Evolutionary conservation across 2,888 invertebrate species (phyloP).

Genomic region (Sesamia inferens): DNA sequence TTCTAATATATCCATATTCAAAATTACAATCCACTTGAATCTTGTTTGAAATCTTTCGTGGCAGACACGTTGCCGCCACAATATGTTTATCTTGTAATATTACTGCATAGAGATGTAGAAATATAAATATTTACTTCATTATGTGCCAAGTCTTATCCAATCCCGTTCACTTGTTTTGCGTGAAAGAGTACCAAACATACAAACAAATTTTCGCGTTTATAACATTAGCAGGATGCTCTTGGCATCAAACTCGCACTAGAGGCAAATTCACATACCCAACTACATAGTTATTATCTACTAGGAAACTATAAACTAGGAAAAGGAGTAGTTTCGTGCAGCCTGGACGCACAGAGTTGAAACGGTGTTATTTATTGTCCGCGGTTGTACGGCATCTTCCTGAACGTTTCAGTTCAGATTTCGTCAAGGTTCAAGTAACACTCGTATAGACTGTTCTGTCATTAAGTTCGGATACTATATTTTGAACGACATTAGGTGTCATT

Average conservation of each 20-base stretch:
- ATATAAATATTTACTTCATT: no score
- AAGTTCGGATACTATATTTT: not conserved
- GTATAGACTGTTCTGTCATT: slow-evolving; percentile 8
- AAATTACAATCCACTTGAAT: no score
- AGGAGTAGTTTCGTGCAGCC: slow-evolving; percentile 37
- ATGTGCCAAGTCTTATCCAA: no score
- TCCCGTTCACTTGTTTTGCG: no score
- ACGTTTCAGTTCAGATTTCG: slow-evolving; percentile 27
- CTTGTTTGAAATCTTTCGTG: no score
- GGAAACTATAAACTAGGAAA: slow-evolving; percentile 58
- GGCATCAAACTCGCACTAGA: slow-evolving; percentile 30
- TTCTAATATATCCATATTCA: no score
- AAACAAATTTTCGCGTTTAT: no score
- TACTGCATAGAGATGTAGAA: no score
- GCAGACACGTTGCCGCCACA: no score
- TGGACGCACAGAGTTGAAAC: slow-evolving; percentile 28
- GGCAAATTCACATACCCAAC: slow-evolving; percentile 9
- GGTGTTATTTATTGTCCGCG: slow-evolving; percentile 44
- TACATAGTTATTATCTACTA: slow-evolving; percentile 38
- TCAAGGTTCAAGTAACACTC: slow-evolving; percentile 10
- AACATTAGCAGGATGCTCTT: not conserved
- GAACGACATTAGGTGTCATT: no score
- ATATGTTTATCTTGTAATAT: no score
- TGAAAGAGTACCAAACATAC: no score
- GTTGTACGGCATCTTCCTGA: slow-evolving; percentile 29